Base-by-base conservation (phyloP, 2,113 vertebrate species). In the Hippocampus guttulatus region DNA sequence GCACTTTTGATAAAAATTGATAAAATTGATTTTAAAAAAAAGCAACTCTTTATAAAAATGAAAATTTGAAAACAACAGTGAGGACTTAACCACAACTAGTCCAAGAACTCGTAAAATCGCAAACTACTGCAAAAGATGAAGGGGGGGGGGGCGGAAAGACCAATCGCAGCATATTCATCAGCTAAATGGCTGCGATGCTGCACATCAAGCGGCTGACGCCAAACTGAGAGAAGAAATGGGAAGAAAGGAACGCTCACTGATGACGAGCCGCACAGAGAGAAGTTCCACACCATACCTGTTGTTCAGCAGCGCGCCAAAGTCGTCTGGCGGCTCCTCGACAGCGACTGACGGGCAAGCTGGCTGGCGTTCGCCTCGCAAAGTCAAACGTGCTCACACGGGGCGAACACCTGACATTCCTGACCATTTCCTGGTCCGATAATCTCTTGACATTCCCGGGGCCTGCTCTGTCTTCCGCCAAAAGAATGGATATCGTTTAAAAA, bases 401-500 rank as follows among this genome's bases (percentile, higher is more conserved):
- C 79, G 65, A 81, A 81, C 88, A 85, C 89, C 88, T 83, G 88
- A 81, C 81, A 72, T 75, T 84, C 80, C 84, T 45, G 67, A 81
- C 69, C 67, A 55, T 75, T 71, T 74, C 63, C 80, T 80, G 66
- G 12, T 70, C 76, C 78, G 80, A 77, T 58, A 78, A 64, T 74
- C 33, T 21, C 73, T 60, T 7, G 63, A 77, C 74, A 84, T 83
- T 85, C 86, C 89, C 63, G 40, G 12, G 73, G 73, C n/a, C 61
- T 40, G 69, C 64, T 61, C 66, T 0, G 40, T 55, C 23, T 57
- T 45, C 55, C 68, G 14, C 64, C 23, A 38, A 6, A 38, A 38
- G 33, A 38, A 38, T 38, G 33, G 41, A 43, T 15, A 65, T 8
- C 8, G 18, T 16, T 10, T 2, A 47, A 65, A 63, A 38, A 41